These are phyloP conservation scores for Cynaeus angustus DNA, from an alignment of 2,888 invertebrate genomes.

Conservation along the genomic window DNA sequence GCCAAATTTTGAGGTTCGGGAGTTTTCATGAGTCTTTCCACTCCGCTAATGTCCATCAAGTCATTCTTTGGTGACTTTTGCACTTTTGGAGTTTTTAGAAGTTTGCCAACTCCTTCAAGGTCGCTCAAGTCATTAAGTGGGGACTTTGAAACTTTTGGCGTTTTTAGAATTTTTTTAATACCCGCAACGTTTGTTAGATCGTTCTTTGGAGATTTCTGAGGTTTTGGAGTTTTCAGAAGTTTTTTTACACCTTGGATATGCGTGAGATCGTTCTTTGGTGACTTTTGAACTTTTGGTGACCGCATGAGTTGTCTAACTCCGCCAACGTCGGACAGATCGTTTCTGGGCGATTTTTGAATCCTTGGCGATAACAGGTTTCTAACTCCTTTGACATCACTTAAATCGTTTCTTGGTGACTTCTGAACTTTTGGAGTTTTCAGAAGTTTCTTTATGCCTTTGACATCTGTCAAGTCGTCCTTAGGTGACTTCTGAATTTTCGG, in stretches of 20 bases:
- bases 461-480: constrained; percentile 56
- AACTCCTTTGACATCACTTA: constrained; percentile 48
- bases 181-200: constrained; percentile 51
- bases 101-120: constrained; percentile 55
- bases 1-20: constrained; percentile 55
- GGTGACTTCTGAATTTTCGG: constrained; percentile 54
- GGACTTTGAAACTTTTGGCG: constrained; percentile 53
- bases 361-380: constrained; percentile 54
- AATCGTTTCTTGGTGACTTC: constrained; percentile 55
- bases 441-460: constrained; percentile 57
- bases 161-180: constrained; percentile 52
- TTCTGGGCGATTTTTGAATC: constrained; percentile 54
- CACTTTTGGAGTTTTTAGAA: constrained; percentile 57
- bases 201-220: no score
- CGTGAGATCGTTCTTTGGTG: constrained; percentile 66
- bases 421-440: constrained; percentile 55
- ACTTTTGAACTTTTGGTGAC: constrained; percentile 53
- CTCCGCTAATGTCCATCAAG: constrained; percentile 52
- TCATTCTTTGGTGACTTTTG: constrained; percentile 52
- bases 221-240: constrained; percentile 56
- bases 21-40: constrained; percentile 51
- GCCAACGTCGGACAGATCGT: constrained; percentile 44
- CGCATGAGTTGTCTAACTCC: no score
- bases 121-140: constrained; percentile 58
- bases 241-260: constrained; percentile 52